These are phyloP conservation scores for Anser brachyrhynchus DNA, from an alignment of 2,113 vertebrate genomes.

Conservation along the genomic window DNA sequence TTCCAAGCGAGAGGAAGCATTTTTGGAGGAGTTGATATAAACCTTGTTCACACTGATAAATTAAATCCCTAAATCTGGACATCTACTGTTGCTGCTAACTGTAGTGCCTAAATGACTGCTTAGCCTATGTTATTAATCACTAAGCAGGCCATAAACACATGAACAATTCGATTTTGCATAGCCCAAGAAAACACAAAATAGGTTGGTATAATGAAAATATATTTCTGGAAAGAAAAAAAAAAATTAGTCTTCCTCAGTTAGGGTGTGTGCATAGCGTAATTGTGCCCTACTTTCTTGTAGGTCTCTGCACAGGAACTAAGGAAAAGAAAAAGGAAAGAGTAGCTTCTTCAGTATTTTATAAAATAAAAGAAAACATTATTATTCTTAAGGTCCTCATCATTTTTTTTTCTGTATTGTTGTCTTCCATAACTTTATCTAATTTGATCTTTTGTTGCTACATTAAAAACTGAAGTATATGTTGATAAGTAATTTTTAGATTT, in stretches of 20 bases:
- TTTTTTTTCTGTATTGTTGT: not conserved
- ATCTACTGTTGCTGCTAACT: not conserved
- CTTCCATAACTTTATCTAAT: not conserved
- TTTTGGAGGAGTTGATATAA: not conserved
- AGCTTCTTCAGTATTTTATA: not conserved
- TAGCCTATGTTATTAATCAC: not conserved
- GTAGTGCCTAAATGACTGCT: not conserved
- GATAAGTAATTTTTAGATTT: not conserved
- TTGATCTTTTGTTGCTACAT: not conserved
- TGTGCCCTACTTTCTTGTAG: not conserved
- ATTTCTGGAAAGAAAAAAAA: not conserved
- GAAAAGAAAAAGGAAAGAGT: not conserved
- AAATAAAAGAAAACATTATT: not conserved
- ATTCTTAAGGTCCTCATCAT: not conserved
- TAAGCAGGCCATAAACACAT: not conserved
- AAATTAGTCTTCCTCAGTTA: not conserved
- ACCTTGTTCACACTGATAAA: not conserved
- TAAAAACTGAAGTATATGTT: not conserved
- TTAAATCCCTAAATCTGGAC: not conserved
- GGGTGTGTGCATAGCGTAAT: not conserved
- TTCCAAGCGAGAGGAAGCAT: not conserved
- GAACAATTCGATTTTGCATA: not conserved
- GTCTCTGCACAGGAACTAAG: not conserved
- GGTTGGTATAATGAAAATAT: not conserved
- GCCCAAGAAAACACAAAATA: not conserved